These are phyloP conservation scores for Spheniscus humboldti DNA, from an alignment of 2,797 vertebrate species.

Conservation along the genomic window DNA sequence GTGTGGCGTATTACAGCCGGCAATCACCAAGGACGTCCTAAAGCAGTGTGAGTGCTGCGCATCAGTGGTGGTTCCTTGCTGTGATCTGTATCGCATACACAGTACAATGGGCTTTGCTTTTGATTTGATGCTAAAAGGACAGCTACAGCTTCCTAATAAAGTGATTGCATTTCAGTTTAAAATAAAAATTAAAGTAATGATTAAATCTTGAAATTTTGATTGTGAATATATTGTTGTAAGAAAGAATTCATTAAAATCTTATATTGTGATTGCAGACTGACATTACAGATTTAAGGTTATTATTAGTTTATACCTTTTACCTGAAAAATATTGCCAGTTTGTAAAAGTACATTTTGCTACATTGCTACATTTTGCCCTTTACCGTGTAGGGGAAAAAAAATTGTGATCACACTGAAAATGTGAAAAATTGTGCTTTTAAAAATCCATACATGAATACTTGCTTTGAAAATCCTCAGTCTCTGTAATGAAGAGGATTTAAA, in stretches of 20 bases:
- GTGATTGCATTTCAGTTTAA: not conserved
- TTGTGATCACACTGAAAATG: accelerated
- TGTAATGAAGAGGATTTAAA: not conserved
- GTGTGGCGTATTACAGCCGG: accelerated
- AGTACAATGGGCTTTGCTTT: not conserved
- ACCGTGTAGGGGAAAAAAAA: not conserved
- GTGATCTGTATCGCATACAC: not conserved
- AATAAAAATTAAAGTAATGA: not conserved
- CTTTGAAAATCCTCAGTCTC: not conserved
- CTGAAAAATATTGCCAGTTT: not conserved
- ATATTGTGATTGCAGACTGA: not conserved
- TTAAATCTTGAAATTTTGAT: not conserved
- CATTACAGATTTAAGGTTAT: not conserved
- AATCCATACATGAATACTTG: not conserved
- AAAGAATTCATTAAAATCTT: not conserved
- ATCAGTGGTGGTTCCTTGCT: not conserved
- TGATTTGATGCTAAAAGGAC: not conserved
- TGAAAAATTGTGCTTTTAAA: not conserved
- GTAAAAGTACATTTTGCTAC: not conserved
- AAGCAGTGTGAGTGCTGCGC: not conserved
- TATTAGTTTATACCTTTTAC: not conserved
- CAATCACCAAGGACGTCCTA: not conserved
- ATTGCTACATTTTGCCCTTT: not conserved
- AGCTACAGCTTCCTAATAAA: not conserved
- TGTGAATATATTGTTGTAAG: not conserved